These are phyloP conservation scores for Pollimyrus isidori DNA, from an alignment of 2,113 vertebrate genomes.

Conservation along the genomic window DNA sequence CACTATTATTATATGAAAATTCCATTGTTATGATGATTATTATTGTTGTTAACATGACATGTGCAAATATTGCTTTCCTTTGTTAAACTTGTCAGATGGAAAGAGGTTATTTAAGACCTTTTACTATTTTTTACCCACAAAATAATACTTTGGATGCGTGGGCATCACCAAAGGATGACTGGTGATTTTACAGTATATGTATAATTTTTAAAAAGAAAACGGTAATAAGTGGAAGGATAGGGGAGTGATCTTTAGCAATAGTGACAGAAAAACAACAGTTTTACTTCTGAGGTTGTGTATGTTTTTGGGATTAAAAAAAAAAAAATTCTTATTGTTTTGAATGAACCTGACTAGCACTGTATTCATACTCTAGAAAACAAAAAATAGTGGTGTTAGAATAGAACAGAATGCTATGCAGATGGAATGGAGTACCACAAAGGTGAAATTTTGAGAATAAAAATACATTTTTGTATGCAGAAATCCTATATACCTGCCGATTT, in stretches of 20 bases:
- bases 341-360: not conserved
- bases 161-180: not conserved
- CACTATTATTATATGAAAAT: not conserved
- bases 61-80: not conserved
- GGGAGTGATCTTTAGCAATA: not conserved
- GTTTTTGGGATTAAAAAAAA: not conserved
- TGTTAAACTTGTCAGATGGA: not conserved
- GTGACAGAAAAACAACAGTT: not conserved
- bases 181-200: not conserved
- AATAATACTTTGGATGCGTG: not conserved
- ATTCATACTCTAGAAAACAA: not conserved
- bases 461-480: conserved; percentile 23
- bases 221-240: not conserved
- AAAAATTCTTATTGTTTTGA: not conserved
- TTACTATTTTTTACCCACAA: not conserved
- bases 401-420: not conserved
- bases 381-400: not conserved
- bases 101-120: not conserved
- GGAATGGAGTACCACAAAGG: not conserved
- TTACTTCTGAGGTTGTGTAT: not conserved
- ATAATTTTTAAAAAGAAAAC: not conserved
- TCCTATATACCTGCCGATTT: conserved; percentile 13
- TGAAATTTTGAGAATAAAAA: conserved; percentile 29
- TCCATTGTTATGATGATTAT: not conserved
- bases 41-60: not conserved